A percentile compares a stretch with the other conserved stretches of the same genome.
Conservation (phyloP, 2,888 invertebrate species). For the Temnothorax rugatulus region DNA sequence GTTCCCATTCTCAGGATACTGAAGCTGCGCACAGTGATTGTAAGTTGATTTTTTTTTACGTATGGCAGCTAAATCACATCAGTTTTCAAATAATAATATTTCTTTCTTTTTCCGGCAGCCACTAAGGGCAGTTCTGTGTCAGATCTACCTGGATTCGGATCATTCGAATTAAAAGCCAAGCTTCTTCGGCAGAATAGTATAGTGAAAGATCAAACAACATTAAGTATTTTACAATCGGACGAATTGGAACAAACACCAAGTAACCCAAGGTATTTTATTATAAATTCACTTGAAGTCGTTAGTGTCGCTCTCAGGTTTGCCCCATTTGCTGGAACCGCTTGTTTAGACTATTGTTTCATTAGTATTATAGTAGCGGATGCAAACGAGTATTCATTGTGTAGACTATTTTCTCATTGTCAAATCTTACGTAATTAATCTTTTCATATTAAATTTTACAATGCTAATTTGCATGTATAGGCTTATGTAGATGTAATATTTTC, state of each 20-base stretch:
- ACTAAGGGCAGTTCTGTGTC: conserved; percentile 84
- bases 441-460: conserved; percentile 32
- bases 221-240: conserved; percentile 80
- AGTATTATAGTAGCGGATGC: conserved; percentile 45
- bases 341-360: conserved; percentile 43
- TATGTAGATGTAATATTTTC: conserved; percentile 55
- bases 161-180: conserved; percentile 82
- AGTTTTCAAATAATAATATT: conserved; percentile 6
- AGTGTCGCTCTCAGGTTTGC: conserved; percentile 47
- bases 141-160: conserved; percentile 83
- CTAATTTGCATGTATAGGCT: conserved; percentile 57
- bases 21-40: conserved; percentile 83
- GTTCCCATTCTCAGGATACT: conserved; percentile 84
- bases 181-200: conserved; percentile 84
- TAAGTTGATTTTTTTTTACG: conserved; percentile 67
- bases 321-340: conserved; percentile 33
- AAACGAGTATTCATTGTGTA: conserved; percentile 47
- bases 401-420: conserved; percentile 27
- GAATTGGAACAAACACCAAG: conserved; percentile 79
- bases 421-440: conserved; percentile 42
- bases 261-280: conserved; percentile 79
- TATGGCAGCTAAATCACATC: not conserved
- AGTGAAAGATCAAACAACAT: conserved; percentile 81
- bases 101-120: conserved; percentile 70
- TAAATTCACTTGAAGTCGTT: conserved; percentile 19